These are phyloP conservation scores for Mobula hypostoma DNA, from an alignment of 2,113 vertebrate genomes.

Conservation along the genomic window DNA sequence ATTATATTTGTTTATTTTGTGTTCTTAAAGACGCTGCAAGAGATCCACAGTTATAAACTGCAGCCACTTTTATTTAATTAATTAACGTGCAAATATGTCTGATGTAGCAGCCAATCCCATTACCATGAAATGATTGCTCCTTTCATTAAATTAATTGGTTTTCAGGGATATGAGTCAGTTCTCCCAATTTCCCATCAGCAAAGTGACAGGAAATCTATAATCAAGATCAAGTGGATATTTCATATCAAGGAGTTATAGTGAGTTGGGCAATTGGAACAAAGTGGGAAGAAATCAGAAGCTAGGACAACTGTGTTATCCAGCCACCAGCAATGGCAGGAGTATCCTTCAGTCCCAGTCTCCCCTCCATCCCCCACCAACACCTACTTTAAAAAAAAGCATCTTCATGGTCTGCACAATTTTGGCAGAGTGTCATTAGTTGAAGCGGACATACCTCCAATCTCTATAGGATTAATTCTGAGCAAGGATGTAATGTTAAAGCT, in stretches of 20 bases:
- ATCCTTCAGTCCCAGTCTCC: too few species aligned
- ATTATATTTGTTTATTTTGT: constrained; percentile 17
- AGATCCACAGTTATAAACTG: not conserved
- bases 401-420: not conserved
- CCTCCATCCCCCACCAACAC: too few species aligned
- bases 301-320: not conserved
- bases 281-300: not conserved
- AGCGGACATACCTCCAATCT: too few species aligned
- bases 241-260: not conserved
- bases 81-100: not conserved
- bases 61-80: not conserved
- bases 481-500: too few species aligned
- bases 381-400: not conserved
- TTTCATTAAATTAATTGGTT: constrained; percentile 25
- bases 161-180: not conserved
- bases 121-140: not conserved
- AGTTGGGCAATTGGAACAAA: not conserved
- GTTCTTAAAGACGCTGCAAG: not conserved
- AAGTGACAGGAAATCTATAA: constrained; percentile 23
- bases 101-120: not conserved
- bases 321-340: not conserved
- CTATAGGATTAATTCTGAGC: not conserved
- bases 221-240: not conserved
- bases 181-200: not conserved
- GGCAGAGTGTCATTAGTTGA: not conserved